These are phyloP conservation scores for Perca schrenkii DNA, from an alignment of 2,113 vertebrate genomes.

Conservation along the genomic window DNA sequence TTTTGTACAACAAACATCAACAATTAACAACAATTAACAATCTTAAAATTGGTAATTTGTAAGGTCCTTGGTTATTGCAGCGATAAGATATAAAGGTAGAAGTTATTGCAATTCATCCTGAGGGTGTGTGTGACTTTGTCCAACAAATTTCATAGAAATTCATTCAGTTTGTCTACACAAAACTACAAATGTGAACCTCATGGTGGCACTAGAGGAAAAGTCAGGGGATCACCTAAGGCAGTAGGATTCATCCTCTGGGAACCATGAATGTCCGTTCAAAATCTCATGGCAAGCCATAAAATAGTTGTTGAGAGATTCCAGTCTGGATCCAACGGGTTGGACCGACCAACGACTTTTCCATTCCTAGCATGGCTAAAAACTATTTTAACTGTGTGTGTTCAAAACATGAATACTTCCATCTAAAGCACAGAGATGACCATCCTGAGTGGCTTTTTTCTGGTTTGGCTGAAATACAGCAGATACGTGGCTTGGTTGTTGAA, in stretches of 20 bases:
- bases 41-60: too few relatives aligned
- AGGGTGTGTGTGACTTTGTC: not conserved
- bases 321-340: not conserved
- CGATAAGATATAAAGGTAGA: too few relatives aligned
- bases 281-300: not conserved
- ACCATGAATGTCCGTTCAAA: not conserved
- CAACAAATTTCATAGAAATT: not conserved
- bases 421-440: not conserved
- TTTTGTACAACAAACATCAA: not conserved
- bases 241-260: not conserved
- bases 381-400: not conserved
- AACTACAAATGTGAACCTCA: not conserved
- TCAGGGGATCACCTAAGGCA: not conserved
- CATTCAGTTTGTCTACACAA: not conserved
- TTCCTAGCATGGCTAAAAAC: not conserved
- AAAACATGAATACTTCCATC: not conserved
- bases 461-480: constrained; percentile 35
- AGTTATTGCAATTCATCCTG: not conserved
- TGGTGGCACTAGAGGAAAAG: not conserved
- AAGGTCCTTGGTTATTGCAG: too few relatives aligned
- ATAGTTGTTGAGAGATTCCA: not conserved
- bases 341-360: too few relatives aligned
- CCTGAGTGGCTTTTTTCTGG: not conserved
- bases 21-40: too few relatives aligned
- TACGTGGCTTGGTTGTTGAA: constrained; percentile 40